These are phyloP conservation scores for Pipistrellus kuhlii DNA, from an alignment of 2,797 vertebrate genomes.

Conservation along the genomic window DNA sequence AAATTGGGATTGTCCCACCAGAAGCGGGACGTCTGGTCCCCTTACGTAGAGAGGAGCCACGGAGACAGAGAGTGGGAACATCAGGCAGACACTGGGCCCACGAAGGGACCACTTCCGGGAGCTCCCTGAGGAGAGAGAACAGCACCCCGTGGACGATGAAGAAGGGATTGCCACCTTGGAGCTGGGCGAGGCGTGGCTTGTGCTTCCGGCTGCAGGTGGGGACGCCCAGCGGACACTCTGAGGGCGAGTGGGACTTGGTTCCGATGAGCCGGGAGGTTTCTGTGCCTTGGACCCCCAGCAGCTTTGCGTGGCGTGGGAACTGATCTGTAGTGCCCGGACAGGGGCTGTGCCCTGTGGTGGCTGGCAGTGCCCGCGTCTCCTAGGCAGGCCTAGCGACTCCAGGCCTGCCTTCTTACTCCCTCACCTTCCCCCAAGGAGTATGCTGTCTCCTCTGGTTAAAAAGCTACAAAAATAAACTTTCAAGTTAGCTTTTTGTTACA, in stretches of 20 bases:
- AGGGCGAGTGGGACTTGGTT: conserved; percentile 99
- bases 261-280: conserved; percentile 97
- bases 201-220: conserved; percentile 96
- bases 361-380: conserved; percentile 93
- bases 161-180: conserved; percentile 98
- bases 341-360: conserved; percentile 93
- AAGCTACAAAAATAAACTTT: conserved; percentile 90
- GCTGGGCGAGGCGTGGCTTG: conserved; percentile 98
- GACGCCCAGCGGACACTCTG: conserved; percentile 97
- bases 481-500: conserved; percentile 89
- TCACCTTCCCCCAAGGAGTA: conserved; percentile 72
- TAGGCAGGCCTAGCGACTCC: conserved; percentile 90
- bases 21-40: too few relatives aligned
- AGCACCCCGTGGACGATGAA: conserved; percentile 94
- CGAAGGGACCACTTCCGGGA: conserved; percentile 96
- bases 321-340: conserved; percentile 93
- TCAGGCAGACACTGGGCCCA: too few relatives aligned
- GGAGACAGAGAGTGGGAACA: too few relatives aligned
- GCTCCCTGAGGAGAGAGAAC: conserved; percentile 95
- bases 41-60: too few relatives aligned
- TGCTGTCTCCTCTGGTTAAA: conserved; percentile 86
- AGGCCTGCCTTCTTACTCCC: conserved; percentile 86
- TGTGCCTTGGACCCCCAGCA: conserved; percentile 99
- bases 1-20: too few relatives aligned
- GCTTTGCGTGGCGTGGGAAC: conserved; percentile 86